Evolutionary conservation across 2,113 vertebrate species (phyloP), one percentile per base, ranked within the genome.

Genomic region (Tachysurus fulvidraco): DNA sequence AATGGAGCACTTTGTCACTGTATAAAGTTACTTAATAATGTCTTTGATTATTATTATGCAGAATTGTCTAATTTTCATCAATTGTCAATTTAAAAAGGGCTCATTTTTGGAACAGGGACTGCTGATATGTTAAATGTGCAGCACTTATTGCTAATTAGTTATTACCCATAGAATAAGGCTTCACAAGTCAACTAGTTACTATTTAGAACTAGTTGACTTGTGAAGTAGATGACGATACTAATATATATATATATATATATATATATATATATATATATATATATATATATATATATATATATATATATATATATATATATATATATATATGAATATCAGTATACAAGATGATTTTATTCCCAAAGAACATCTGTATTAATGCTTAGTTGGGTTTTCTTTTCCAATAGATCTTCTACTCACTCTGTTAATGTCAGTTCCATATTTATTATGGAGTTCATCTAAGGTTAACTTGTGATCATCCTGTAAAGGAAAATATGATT

Each of bases 391-490:
- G 50, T 52, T 50, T 25, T 44, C 16, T n/a, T 4, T 60, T 60
- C 28, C 16, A 21, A 59, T 10, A 57, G 46, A 77, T 30, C 85
- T 36, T 57, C 59, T 28, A 92, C 97, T 85, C 94, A 99, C 98
- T 92, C 94, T 95, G 91, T 25, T 92, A 83, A 98, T 91, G 89
- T 99, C 98, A 36, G 98, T 99, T 91, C 96, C 97, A 0, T 97
- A 98, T 95, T 98, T 99, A 87, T 95, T 95, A 90, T 97, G 95
- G 89, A 99, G 96, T 89, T 99, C 98, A 88, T 99, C 98, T 88
- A 99, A 91, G 90, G 95, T 97, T 87, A 99, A 93, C 91, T 98
- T 99, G 93, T 99, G 98, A 88, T 99, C 98, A 87, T 99, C 98
- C 98, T 99, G 89, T 67, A 74, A 79, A 71, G 84, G 60, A 83